phyloP scores from a whole-genome alignment of 2,888 invertebrate genomes.

The Autographa gamma region DNA sequence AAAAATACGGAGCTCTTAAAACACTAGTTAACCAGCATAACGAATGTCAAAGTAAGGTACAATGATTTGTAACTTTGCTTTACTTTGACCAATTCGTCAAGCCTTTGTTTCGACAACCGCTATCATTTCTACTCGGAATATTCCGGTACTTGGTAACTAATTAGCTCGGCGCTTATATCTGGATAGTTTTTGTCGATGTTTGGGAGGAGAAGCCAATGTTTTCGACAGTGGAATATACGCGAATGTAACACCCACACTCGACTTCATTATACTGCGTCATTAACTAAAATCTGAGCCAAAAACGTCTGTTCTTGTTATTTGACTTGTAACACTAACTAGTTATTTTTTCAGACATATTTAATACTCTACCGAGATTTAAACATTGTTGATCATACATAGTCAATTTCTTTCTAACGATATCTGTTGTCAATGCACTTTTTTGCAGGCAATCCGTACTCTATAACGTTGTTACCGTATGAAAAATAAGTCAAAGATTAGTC shows the following conservation, averaged over 20 bases:
- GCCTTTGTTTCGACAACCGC: conserved; percentile 6
- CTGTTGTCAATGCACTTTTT: no score
- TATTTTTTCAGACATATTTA: no score
- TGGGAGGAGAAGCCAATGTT: conserved; percentile 5
- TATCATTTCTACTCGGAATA: conserved; percentile 28
- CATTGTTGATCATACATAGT: no score
- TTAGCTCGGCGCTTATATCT: conserved; percentile 20
- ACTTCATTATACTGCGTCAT: conserved; percentile 10
- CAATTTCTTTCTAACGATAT: no score
- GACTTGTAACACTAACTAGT: neutral
- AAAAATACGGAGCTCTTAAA: no score
- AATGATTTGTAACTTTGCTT: conserved; percentile 11
- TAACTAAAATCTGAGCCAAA: conserved; percentile 9
- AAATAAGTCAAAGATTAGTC: no score
- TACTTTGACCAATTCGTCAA: conserved; percentile 12
- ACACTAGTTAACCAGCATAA: neutral
- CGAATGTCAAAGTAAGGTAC: neutral
- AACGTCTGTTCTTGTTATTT: conserved; percentile 3
- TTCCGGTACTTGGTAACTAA: conserved; percentile 20
- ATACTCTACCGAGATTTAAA: no score
- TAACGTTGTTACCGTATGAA: no score
- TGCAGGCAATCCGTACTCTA: no score
- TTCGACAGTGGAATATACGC: neutral
- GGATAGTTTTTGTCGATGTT: conserved; percentile 2
- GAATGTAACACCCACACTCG: conserved; percentile 6